phyloP scores from a whole-genome alignment of 2,113 vertebrate genomes.

The Gallinago paraguaiae region DNA sequence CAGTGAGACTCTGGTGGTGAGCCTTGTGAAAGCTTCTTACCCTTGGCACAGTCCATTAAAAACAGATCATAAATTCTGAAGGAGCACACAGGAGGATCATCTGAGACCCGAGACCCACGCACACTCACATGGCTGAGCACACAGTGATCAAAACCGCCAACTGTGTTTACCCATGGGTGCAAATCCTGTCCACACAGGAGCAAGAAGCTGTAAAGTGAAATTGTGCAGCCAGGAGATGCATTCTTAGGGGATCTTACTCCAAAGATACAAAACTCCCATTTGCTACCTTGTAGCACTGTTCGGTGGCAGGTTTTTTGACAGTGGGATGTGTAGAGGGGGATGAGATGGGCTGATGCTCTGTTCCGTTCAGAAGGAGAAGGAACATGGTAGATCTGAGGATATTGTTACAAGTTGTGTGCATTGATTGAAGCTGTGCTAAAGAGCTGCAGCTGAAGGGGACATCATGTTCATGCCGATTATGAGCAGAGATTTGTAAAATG shows the following conservation, averaged over 20 bases:
- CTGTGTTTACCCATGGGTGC: background rate
- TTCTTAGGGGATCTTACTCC: background rate
- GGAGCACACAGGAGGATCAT: background rate
- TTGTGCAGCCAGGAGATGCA: background rate
- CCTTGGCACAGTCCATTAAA: background rate
- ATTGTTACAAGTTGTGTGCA: background rate
- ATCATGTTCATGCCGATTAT: background rate
- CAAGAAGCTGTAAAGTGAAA: background rate
- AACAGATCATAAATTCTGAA: conserved; percentile 5
- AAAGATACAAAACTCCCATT: background rate
- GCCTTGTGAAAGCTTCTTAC: background rate
- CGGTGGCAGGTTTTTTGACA: background rate
- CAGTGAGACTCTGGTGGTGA: background rate
- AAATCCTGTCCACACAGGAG: background rate
- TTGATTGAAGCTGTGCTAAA: background rate
- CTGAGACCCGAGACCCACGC: background rate
- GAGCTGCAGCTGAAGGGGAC: background rate
- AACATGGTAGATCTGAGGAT: background rate
- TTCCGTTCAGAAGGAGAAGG: background rate
- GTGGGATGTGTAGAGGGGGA: background rate
- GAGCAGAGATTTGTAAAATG: background rate
- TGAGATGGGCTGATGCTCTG: background rate
- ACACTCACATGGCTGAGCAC: background rate
- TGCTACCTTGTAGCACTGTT: background rate
- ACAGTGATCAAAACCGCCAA: background rate